Conservation (phyloP, 2,113 vertebrate species). For the Corythornis cristatus region DNA sequence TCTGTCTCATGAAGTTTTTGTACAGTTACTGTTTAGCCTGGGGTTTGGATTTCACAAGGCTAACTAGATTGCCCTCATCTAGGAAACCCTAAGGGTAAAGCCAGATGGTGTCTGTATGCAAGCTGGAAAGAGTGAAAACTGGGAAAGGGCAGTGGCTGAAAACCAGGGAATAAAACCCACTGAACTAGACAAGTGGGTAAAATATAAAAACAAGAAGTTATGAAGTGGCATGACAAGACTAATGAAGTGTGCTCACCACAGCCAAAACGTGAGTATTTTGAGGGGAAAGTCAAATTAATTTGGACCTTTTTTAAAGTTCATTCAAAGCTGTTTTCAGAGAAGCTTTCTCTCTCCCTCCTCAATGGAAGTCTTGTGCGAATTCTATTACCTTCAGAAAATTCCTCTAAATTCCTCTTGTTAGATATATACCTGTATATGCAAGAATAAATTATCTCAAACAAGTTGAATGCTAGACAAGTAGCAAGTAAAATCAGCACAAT, state of each 20-base stretch:
- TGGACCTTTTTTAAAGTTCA: not conserved
- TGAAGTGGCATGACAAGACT: not conserved
- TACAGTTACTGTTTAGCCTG: slow-evolving; percentile 21
- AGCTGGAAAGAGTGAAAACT: not conserved
- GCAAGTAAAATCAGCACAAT: slow-evolving; percentile 18
- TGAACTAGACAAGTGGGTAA: not conserved
- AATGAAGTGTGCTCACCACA: not conserved
- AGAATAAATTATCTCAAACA: not conserved
- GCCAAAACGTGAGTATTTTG: not conserved
- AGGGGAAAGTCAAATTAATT: not conserved
- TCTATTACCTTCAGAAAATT: not conserved
- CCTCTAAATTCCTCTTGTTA: not conserved
- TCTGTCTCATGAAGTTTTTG: not conserved
- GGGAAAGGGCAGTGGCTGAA: not conserved
- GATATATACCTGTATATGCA: not conserved
- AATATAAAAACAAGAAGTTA: not conserved
- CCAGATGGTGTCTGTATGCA: slow-evolving; percentile 24
- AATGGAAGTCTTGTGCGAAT: not conserved
- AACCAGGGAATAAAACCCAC: not conserved
- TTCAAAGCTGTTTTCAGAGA: not conserved
- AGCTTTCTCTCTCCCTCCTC: not conserved
- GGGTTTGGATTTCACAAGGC: slow-evolving; percentile 54
- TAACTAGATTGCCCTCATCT: slow-evolving; percentile 19
- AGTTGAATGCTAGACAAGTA: not conserved
- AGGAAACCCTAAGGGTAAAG: not conserved